Conservation (phyloP, 2,113 vertebrate species). For the Phrynosoma blainvillii region DNA sequence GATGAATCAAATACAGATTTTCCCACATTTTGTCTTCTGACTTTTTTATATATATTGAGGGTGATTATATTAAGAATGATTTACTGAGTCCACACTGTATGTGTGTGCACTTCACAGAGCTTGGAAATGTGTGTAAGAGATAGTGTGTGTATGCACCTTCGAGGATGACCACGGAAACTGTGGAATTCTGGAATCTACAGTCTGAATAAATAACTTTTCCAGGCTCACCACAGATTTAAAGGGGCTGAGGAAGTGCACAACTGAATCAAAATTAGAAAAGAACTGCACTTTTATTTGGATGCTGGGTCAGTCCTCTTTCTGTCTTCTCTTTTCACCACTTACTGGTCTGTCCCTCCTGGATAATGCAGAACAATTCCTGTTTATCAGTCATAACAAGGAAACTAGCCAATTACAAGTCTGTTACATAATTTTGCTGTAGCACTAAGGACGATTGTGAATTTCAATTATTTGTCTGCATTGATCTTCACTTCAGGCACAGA, state of each 20-base stretch:
- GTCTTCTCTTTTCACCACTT: background rate
- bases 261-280: background rate
- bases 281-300: background rate
- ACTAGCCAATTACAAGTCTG: background rate
- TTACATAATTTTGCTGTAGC: constrained; percentile 19
- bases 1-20: too few relatives aligned
- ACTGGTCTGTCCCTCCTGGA: background rate
- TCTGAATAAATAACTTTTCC: too few relatives aligned
- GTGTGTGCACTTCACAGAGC: background rate
- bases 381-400: background rate
- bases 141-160: too few relatives aligned
- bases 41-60: background rate
- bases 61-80: background rate
- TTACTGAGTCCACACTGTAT: background rate
- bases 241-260: background rate
- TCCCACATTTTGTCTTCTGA: too few relatives aligned
- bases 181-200: too few relatives aligned
- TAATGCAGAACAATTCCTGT: background rate
- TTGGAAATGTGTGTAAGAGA: too few relatives aligned
- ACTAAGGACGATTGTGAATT: background rate
- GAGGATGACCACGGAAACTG: too few relatives aligned
- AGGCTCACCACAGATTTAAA: background rate
- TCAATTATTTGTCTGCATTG: constrained; percentile 5
- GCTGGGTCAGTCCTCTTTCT: background rate
- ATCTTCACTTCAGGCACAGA: constrained; percentile 3